Base-by-base conservation (phyloP, 2,888 invertebrate species). In the Himalopsyche japonica region DNA sequence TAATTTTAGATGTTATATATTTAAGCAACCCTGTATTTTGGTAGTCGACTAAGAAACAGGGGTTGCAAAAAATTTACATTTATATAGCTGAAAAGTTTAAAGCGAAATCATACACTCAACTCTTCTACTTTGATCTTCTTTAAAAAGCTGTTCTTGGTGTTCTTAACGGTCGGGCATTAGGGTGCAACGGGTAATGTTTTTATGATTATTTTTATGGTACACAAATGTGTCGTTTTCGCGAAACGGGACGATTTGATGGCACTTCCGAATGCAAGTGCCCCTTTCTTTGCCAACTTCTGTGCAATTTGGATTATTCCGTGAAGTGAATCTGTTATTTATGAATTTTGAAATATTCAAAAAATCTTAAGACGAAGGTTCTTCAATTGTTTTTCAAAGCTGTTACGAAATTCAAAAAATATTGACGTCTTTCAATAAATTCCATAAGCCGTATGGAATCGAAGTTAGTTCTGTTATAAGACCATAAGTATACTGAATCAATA, bases 181-280 rank as follows among this genome's bases (percentile, higher is more conserved):
- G 85, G 85, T 83, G 86, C 76, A 80, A 34, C 76, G 79, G 82
- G 81, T 86, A 86, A 86, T 86, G 84, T 70, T 77, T 86, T 86
- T 86, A 86, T 86, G 86, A 86, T 85, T 85, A 85, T 86, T 86
- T 86, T 86, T 86, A 86, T 86, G 82, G 86, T 84, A 84, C 86
- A 85, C 86, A 84, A 86, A 85, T 78, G 86, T 85, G 84, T 81
- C 85, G 85, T 86, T 86, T 81, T 32, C 80, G 64, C 47, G 47
- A 49, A 47, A 32, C 70, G 70, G 70, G 70, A 70, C 70, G 70
- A 70, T 70, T 70, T 64, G 80, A 83, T 83, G 79, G 70, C 80
- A 83, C 80, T 83, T 27, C 24, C 57, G 49, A 76, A 83, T 70
- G 70, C 70, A 70, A 34, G 81, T 76, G 57, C 76, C 81, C 81